These are phyloP conservation scores for Portevinia maculata DNA, from an alignment of 2,888 invertebrate genomes.

Conservation along the genomic window DNA sequence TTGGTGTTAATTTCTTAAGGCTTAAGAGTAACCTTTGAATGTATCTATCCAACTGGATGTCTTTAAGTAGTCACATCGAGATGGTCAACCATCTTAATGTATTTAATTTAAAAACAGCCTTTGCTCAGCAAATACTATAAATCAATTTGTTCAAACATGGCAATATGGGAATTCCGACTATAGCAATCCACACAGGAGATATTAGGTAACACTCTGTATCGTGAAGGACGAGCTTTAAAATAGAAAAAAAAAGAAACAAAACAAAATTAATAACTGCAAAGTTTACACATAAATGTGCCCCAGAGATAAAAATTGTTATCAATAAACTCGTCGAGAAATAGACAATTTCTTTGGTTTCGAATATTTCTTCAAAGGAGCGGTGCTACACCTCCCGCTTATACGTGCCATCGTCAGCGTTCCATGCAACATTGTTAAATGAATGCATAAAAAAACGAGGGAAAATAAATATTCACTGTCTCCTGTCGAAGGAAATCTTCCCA, in stretches of 20 bases:
- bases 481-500: slow-evolving; percentile 69
- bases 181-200: slow-evolving; percentile 31
- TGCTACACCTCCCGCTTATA: slow-evolving; percentile 45
- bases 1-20: too few species aligned
- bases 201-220: neutral
- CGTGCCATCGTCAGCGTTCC: slow-evolving; percentile 37
- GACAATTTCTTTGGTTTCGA: slow-evolving; percentile 61
- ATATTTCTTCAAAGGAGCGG: slow-evolving; percentile 70
- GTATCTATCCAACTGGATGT: too few species aligned
- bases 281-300: slow-evolving; percentile 74
- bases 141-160: slow-evolving; percentile 71
- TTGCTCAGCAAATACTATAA: slow-evolving; percentile 65
- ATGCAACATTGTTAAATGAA: slow-evolving; percentile 45
- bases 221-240: neutral
- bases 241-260: slow-evolving; percentile 41
- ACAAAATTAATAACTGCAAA: slow-evolving; percentile 73
- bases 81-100: too few species aligned
- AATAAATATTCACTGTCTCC: slow-evolving; percentile 72
- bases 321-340: slow-evolving; percentile 72
- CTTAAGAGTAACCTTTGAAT: too few species aligned
- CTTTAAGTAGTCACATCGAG: too few species aligned
- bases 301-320: slow-evolving; percentile 69
- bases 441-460: slow-evolving; percentile 36
- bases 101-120: too few species aligned
- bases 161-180: slow-evolving; percentile 12